Base-by-base conservation (phyloP, 53 echinoderm and acorn worm genomes). In the Crossaster papposus region DNA sequence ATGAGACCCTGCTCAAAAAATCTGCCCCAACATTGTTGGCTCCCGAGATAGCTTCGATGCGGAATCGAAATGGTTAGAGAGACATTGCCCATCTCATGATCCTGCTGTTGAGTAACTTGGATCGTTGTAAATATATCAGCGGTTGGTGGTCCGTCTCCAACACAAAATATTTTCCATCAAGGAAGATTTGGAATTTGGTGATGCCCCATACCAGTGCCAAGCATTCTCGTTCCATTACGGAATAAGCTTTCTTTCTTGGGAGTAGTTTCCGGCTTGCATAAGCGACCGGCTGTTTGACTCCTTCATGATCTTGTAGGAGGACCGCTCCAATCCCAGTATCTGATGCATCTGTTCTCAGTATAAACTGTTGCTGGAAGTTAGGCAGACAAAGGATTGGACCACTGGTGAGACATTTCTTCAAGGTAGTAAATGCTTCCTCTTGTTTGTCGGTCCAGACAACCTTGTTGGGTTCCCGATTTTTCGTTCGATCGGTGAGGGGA, bases 401-500 rank as follows among this genome's bases (percentile, higher is more conserved):
- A 29, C 50, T 50, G 31, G 72, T 38, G 3, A 94, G 78, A 63
- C 84, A 80, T 14, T 50, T 58, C 75, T 93, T 92, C 79, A 94
- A 70, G 0, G 79, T 71, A n/a, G 58, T 28, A 37, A 91, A 94
- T 2, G 94, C 92, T 28, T 33, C 36, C 65, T 88, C 90, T 36
- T 94, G 88, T 17, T 52, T 65, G 13, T 91, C 80, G 14, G 50
- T 51, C 95, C 92, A 94, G 0, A 62, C 33, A n/a, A 94, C 53
- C 62, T 88, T 82, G 70, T 81, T 94, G 35, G 95, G 95, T 64
- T 94, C 76, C 22, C 91, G 68, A 11, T 36, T 80, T 76, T 85
- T 92, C 24, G 92, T 95, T 54, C 79, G 31, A 85, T 95, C 93
- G 31, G 92, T 95, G 12, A 94, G 83, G 7, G 94, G 94, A 9